A percentile compares a stretch with the other conserved stretches of the same genome.
Evolutionary conservation across 2,113 vertebrate species (phyloP).

Genomic region (Nerophis ophidion): DNA sequence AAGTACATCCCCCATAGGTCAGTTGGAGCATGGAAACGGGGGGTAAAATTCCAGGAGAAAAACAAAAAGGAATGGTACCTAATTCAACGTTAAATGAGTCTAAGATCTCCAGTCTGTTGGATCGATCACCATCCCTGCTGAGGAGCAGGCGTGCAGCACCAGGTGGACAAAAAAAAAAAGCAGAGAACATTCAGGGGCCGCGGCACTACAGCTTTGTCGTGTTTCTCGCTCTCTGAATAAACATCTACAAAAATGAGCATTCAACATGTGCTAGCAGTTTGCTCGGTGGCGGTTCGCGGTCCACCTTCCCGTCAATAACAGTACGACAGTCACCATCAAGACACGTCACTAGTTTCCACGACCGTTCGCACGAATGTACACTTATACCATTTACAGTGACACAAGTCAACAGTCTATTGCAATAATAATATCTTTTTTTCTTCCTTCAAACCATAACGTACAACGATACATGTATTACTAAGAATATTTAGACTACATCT

Average conservation of each 20-base stretch:
- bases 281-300: slow-evolving; percentile 36
- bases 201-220: too few relatives aligned
- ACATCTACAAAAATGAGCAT: slow-evolving; percentile 24
- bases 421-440: slow-evolving; percentile 34
- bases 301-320: slow-evolving; percentile 51
- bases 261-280: slow-evolving; percentile 30
- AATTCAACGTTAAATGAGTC: neutral
- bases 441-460: slow-evolving; percentile 45
- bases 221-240: slow-evolving; percentile 9
- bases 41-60: neutral
- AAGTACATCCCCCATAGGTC: slow-evolving; percentile 12
- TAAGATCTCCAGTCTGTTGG: slow-evolving; percentile 19
- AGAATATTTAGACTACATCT: slow-evolving; percentile 57
- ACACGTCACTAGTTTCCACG: slow-evolving; percentile 46
- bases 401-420: slow-evolving; percentile 67
- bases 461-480: slow-evolving; percentile 60
- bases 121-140: slow-evolving; percentile 18
- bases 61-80: neutral
- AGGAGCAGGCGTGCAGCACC: slow-evolving; percentile 47
- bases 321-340: slow-evolving; percentile 54
- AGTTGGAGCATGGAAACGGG: slow-evolving; percentile 8
- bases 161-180: slow-evolving; percentile 24
- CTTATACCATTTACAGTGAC: slow-evolving; percentile 45
- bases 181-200: slow-evolving; percentile 38
- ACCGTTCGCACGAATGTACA: slow-evolving; percentile 47